Evolutionary conservation across 2,888 invertebrate genomes (phyloP), one percentile per base, ranked within the genome.

Genomic region (Odontothrips loti): DNA sequence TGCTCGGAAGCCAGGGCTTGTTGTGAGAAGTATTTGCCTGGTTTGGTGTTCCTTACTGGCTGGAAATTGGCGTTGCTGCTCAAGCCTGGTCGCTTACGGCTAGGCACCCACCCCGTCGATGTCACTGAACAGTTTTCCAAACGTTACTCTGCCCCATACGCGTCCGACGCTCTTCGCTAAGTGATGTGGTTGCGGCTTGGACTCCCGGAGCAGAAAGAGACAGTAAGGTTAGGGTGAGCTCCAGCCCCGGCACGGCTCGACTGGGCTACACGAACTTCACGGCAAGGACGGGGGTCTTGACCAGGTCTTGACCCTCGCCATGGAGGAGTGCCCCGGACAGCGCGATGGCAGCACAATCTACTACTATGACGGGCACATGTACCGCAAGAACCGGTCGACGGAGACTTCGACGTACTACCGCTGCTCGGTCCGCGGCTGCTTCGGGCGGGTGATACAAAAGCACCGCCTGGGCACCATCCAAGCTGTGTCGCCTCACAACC

Each of bases 321-420:
- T 75, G 68, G 68, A 75, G 12, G 68, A 75, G 68, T 75, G 68
- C 1, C 68, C 68, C 12, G 68, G 68, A 1, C 68, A 75, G 27
- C 68, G 68, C 23, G 68, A 75, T 75, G 68, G 68, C 12, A 75
- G 68, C 27, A 75, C 68, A 1, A 75, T 75, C 23, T 75, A 75
- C 23, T 75, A 75, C 68, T 75, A 27, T 12, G 68, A 75, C 27
- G 68, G 68, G 11, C 68, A 75, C 68, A 75, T 75, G 68, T 75
- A 75, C 68, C 68, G 68, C 10, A 23, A 27, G 12, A 75, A 75
- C 68, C n/a, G 68, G 10, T 23, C 68, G 23, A 75, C 68, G 27
- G 68, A 75, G 27, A 27, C 23, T 10, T 75, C 68, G 10, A 27
- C 68, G 23, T 75, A 75, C 27, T 75, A 12, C 27, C 68, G 68